Conservation (phyloP, 2,797 vertebrate species). For the Etheostoma perlongum region DNA sequence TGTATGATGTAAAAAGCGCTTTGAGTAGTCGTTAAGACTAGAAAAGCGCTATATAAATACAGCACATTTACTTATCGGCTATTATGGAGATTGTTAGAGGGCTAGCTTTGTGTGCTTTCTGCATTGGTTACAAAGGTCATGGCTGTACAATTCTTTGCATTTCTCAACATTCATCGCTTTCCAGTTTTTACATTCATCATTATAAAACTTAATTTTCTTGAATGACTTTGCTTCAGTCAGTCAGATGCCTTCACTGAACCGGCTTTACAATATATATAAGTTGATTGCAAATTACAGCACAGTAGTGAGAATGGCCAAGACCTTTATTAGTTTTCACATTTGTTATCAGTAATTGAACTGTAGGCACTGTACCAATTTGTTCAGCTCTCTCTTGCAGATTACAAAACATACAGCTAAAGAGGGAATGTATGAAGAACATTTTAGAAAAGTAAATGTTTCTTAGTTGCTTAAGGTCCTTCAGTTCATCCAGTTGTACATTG, state of each 20-base stretch:
- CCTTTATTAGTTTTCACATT: constrained; percentile 29
- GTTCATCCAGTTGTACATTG: background rate
- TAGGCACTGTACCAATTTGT: constrained; percentile 5
- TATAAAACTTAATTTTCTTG: constrained; percentile 45
- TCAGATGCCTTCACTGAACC: constrained; percentile 15
- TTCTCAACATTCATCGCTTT: constrained; percentile 55
- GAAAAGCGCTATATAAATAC: too few species aligned
- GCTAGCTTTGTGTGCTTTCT: constrained; percentile 58
- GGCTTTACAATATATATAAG: constrained; percentile 4
- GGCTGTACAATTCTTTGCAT: constrained; percentile 48
- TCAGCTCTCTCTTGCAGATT: background rate
- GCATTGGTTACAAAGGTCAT: constrained; percentile 54
- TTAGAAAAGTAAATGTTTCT: constrained; percentile 1
- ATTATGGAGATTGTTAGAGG: constrained; percentile 72
- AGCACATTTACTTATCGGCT: constrained; percentile 60
- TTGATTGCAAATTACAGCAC: constrained; percentile 10
- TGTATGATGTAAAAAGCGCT: too few species aligned
- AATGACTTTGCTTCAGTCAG: background rate
- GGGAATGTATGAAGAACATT: background rate
- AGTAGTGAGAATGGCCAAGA: constrained; percentile 11
- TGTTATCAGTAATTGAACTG: constrained; percentile 24
- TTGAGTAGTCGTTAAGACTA: too few species aligned
- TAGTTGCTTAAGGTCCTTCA: constrained; percentile 18
- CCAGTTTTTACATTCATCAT: constrained; percentile 42
- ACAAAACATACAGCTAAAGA: constrained; percentile 3